Evolutionary conservation across 2,888 invertebrate genomes (phyloP), one percentile per base, ranked within the genome.

Genomic region (Syrista parreyssii): DNA sequence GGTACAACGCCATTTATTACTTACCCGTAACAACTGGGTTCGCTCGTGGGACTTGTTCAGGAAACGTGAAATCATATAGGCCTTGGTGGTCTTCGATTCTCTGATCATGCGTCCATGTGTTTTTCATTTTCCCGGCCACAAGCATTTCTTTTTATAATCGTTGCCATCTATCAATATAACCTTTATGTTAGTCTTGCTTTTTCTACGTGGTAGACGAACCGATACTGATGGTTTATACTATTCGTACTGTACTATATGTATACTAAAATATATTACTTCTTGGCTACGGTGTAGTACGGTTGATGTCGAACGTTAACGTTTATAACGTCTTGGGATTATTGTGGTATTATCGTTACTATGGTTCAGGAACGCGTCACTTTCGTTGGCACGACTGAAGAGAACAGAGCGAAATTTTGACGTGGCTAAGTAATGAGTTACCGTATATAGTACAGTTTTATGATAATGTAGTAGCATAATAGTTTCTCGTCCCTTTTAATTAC

Each of bases 1-100:
- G 82, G 81, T 79, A 82, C 80, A 82, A 55, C 76, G 83, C 79
- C 85, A 85, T 87, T 87, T 87, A 87, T 84, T 82, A 82, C 87
- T 77, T 40, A 74, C 35, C 36, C 69, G 78, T 78, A 75, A 78
- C 78, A 72, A 78, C 78, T 75, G 69, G 78, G 78, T 76, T 69
- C 73, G 76, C 68, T 35, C 40, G 55, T 30, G 68, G 12, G 78
- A 78, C 78, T 75, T 75, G 77, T 78, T 79, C 82, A 82, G 80
- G 81, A 82, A 83, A 83, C 80, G 78, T 81, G 78, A 82, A 83
- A 80, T 82, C 81, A 76, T 71, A 36, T 74, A 30, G 36, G 74
- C 73, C 73, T 68, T 69, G 76, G 79, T 79, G 74, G 79, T 79
- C 79, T 71, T 71, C 33, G 71, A 71, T 71, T 71, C 55, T 55